Evolutionary conservation across 2,888 invertebrate species (phyloP).

Genomic region (Scaeva pyrastri): DNA sequence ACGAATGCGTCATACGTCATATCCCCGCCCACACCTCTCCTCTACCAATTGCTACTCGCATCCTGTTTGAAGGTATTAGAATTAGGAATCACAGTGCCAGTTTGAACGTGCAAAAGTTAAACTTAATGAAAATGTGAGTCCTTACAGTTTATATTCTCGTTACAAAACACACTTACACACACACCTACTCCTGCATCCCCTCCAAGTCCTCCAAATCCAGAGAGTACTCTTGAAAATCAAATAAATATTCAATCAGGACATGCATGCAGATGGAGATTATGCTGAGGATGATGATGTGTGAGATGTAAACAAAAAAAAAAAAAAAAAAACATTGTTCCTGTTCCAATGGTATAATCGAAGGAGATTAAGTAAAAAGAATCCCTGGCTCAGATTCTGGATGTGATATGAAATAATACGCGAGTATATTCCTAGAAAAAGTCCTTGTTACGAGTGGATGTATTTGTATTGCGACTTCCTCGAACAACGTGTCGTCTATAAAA

Average conservation of each 20-base stretch:
- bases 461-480: constrained; percentile 13
- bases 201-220: background rate
- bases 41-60: too few species aligned
- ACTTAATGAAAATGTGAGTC: constrained; percentile 60
- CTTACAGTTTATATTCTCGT: constrained; percentile 29
- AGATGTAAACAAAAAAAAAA: constrained; percentile 34
- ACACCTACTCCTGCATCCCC: background rate
- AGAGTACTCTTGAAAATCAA: constrained; percentile 39
- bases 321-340: background rate
- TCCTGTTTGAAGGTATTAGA: constrained; percentile 5
- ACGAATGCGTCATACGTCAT: too few species aligned
- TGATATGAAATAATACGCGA: background rate
- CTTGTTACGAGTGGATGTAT: too few species aligned
- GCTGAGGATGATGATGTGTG: constrained; percentile 37
- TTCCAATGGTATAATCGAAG: constrained; percentile 15
- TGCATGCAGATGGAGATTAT: constrained; percentile 3
- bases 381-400: background rate
- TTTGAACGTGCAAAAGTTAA: constrained; percentile 46
- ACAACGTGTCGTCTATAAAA: constrained; percentile 56
- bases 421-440: constrained; percentile 30
- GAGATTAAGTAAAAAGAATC: constrained; percentile 41
- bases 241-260: constrained; percentile 75
- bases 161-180: background rate
- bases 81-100: constrained; percentile 51
- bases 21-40: too few species aligned